These are phyloP conservation scores for Syncerus caffer DNA, from an alignment of 2,797 vertebrate species.

Conservation along the genomic window DNA sequence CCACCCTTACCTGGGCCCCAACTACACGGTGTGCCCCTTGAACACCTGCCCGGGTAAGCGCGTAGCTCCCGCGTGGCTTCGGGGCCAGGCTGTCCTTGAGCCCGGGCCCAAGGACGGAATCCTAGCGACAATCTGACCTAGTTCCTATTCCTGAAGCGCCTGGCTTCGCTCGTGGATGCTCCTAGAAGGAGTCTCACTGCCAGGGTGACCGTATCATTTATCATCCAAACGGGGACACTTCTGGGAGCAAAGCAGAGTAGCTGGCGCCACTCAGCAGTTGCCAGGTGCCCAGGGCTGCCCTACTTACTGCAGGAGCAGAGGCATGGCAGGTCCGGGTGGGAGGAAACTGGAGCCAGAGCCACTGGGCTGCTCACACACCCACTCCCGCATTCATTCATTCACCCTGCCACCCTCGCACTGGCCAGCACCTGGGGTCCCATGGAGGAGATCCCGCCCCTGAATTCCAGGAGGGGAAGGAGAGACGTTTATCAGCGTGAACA, in stretches of 20 bases:
- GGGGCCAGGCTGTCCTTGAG: neutral
- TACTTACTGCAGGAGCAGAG: neutral
- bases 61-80: rapidly evolving
- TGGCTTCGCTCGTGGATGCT: neutral
- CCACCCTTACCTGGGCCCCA: rapidly evolving
- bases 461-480: neutral
- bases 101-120: neutral
- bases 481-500: rapidly evolving
- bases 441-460: rapidly evolving
- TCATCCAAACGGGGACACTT: neutral
- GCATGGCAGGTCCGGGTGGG: rapidly evolving
- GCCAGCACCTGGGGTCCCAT: rapidly evolving
- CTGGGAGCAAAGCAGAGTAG: neutral
- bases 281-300: neutral
- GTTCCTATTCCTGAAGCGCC: slow-evolving; percentile 38
- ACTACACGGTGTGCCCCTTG: rapidly evolving
- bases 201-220: neutral
- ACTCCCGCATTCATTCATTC: rapidly evolving
- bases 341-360: rapidly evolving
- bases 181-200: slow-evolving; percentile 50
- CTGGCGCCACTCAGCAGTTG: rapidly evolving
- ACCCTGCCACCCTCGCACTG: neutral
- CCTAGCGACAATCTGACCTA: slow-evolving; percentile 8
- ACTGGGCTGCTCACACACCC: rapidly evolving
- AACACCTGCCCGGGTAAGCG: rapidly evolving